Percentiles rank a stretch among this genome's conserved stretches.
These are phyloP conservation scores for Pelvicachromis taeniatus DNA, from an alignment of 2,113 vertebrate genomes.

Conservation along the genomic window DNA sequence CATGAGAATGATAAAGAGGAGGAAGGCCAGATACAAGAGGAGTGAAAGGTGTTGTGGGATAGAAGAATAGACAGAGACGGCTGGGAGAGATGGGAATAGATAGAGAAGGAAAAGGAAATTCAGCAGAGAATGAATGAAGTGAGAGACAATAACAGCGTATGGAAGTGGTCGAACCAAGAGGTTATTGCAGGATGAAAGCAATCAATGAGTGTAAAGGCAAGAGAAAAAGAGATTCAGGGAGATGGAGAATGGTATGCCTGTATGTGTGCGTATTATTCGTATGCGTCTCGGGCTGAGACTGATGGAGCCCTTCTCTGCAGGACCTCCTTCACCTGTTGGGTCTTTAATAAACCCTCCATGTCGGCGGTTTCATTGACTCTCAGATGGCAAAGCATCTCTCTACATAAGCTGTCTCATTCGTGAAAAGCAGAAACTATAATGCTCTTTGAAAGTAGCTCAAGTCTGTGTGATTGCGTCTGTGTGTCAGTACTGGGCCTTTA, in stretches of 20 bases:
- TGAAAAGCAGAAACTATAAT: background rate
- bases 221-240: background rate
- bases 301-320: conserved; percentile 18
- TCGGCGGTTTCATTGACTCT: conserved; percentile 22
- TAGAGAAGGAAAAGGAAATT: conserved; percentile 19
- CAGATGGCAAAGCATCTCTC: conserved; percentile 14
- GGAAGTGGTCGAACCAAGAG: conserved; percentile 32
- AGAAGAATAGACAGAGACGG: conserved; percentile 11
- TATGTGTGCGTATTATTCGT: background rate
- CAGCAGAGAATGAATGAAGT: conserved; percentile 15
- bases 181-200: conserved; percentile 58
- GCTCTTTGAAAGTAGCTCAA: background rate
- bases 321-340: conserved; percentile 44
- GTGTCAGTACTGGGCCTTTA: background rate
- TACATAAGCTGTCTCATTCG: conserved; percentile 26
- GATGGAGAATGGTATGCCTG: conserved; percentile 1
- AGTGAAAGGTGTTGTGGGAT: background rate
- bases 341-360: conserved; percentile 59
- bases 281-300: background rate
- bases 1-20: conserved; percentile 32
- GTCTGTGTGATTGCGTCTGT: background rate
- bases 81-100: conserved; percentile 15
- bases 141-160: conserved; percentile 29
- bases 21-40: background rate
- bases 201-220: conserved; percentile 49